Percentiles rank a stretch among this genome's conserved stretches.
Conservation (phyloP, 2,888 invertebrate genomes). For the Theretra japonica region DNA sequence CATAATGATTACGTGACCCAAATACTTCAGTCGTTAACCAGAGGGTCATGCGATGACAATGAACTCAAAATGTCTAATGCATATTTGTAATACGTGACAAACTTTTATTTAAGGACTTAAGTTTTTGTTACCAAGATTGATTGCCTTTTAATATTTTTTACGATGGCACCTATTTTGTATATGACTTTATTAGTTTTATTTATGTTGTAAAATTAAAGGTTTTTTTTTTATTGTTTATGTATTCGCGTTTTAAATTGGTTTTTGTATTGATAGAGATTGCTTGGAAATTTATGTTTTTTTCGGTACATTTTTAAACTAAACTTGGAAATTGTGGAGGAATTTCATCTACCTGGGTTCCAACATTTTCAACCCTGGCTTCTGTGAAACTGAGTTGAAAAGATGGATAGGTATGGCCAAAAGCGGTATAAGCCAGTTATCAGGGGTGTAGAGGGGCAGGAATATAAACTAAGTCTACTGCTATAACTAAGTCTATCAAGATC, state of each 20-base stretch:
- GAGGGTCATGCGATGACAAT: constrained; percentile 72
- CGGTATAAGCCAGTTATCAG: too few relatives aligned
- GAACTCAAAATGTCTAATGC: constrained; percentile 68
- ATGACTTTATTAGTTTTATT: constrained; percentile 2
- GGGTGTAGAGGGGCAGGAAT: too few relatives aligned
- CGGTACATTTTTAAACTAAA: too few relatives aligned
- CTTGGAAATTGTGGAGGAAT: too few relatives aligned
- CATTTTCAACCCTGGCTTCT: too few relatives aligned
- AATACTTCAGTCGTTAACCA: constrained; percentile 57
- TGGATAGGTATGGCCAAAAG: too few relatives aligned
- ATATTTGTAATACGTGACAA: constrained; percentile 9
- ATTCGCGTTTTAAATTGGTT: neutral
- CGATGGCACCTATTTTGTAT: neutral
- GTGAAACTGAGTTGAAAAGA: too few relatives aligned
- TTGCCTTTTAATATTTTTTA: constrained; percentile 18
- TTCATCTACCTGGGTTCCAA: too few relatives aligned
- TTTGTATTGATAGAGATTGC: neutral
- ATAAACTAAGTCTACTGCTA: too few relatives aligned
- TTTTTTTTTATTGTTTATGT: neutral
- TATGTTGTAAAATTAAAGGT: neutral
- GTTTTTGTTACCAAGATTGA: constrained; percentile 9
- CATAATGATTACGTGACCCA: constrained; percentile 64
- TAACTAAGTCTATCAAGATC: too few relatives aligned
- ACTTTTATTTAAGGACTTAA: constrained; percentile 9
- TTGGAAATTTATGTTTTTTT: too few relatives aligned